A percentile compares a stretch with the other conserved stretches of the same genome.
phyloP scores from a whole-genome alignment of 2,888 invertebrate species.

The Poecilus cupreus region DNA sequence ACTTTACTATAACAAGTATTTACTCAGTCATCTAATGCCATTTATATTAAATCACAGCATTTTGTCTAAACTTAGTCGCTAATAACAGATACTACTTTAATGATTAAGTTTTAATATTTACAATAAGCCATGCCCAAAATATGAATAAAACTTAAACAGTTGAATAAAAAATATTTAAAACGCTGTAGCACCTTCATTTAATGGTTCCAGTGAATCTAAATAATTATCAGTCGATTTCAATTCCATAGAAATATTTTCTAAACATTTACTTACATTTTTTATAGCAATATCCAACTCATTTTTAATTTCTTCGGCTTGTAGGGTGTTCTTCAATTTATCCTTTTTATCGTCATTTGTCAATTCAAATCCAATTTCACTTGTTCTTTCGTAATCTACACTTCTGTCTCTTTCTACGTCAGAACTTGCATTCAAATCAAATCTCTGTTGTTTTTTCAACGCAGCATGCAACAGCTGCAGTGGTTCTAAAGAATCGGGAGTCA shows the following conservation, averaged over 20 bases:
- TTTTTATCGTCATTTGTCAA: too few relatives aligned
- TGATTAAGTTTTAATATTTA: constrained; percentile 20
- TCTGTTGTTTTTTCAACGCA: constrained; percentile 40
- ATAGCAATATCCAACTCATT: constrained; percentile 12
- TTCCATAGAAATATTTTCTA: constrained; percentile 20
- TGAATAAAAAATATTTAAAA: constrained; percentile 58
- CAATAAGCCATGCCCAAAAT: neutral
- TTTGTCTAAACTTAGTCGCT: constrained; percentile 10
- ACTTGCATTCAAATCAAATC: constrained; percentile 17
- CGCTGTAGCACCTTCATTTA: constrained; percentile 61
- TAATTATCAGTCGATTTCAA: constrained; percentile 64
- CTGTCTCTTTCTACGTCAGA: constrained; percentile 36
- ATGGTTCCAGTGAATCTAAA: constrained; percentile 67
- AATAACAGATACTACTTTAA: constrained; percentile 1
- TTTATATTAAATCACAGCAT: constrained; percentile 30
- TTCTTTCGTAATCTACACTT: constrained; percentile 10
- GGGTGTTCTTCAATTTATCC: neutral
- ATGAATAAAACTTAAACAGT: neutral
- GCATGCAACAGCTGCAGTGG: constrained; percentile 60
- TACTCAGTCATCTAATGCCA: constrained; percentile 29
- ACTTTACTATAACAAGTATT: constrained; percentile 21
- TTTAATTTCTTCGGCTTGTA: neutral
- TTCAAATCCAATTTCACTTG: neutral
- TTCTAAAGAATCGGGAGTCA: constrained; percentile 71
- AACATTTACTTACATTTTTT: constrained; percentile 23